Evolutionary conservation across 2,797 vertebrate genomes (phyloP).

Genomic region (Nyctibius grandis): DNA sequence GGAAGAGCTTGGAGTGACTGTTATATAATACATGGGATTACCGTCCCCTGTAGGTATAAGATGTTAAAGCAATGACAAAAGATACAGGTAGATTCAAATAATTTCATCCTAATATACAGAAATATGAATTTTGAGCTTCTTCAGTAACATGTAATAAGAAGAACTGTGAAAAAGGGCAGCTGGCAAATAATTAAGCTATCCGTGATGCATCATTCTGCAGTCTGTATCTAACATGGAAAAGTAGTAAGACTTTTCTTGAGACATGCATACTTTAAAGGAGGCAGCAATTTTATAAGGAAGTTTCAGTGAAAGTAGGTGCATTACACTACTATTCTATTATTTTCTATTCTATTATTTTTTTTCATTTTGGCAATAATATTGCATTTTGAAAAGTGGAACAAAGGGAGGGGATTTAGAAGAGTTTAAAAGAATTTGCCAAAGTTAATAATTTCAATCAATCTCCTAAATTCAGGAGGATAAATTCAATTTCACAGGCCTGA

Average conservation of each 20-base stretch:
- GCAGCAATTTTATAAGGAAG: background rate
- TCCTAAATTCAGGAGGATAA: conserved; percentile 8
- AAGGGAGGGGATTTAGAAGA: background rate
- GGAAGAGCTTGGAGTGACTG: too few species aligned
- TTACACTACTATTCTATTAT: background rate
- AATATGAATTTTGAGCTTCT: background rate
- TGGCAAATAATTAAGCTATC: background rate
- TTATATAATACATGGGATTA: background rate
- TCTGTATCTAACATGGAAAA: background rate
- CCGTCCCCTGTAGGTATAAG: background rate
- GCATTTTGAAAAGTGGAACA: background rate
- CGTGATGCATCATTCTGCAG: background rate
- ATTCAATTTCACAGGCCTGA: conserved; percentile 20
- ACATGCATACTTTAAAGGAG: background rate
- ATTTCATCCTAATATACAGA: background rate
- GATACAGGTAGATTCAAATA: background rate
- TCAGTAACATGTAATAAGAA: background rate
- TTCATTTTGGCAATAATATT: background rate
- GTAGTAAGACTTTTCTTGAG: background rate
- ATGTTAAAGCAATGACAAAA: background rate
- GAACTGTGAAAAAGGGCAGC: background rate
- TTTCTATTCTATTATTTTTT: background rate
- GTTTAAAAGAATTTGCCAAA: conserved; percentile 5
- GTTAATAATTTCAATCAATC: conserved; percentile 11
- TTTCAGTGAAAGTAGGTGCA: background rate